phyloP scores from a whole-genome alignment of 2,797 vertebrate species.

The Margarornis squamiger region DNA sequence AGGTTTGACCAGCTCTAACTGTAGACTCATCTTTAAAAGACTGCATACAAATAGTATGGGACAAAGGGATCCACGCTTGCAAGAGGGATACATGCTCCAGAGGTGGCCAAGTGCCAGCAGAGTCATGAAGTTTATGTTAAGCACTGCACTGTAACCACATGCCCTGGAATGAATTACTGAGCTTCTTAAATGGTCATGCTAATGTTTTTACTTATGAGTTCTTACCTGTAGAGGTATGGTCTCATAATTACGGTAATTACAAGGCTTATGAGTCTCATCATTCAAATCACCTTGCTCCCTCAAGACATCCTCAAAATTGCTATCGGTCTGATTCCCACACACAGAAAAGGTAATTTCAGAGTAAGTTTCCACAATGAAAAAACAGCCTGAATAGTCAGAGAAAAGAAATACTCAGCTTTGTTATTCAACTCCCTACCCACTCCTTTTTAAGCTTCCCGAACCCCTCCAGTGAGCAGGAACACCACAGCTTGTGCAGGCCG shows the following conservation, averaged over 20 bases:
- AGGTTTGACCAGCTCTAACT: neutral
- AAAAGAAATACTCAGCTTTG: neutral
- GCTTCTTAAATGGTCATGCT: conserved; percentile 62
- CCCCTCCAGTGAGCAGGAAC: neutral
- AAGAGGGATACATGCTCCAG: neutral
- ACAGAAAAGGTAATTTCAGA: conserved; percentile 32
- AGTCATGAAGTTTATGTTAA: conserved; percentile 20
- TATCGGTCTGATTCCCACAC: conserved; percentile 48
- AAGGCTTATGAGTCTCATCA: conserved; percentile 63
- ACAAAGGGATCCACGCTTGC: neutral
- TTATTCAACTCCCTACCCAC: neutral
- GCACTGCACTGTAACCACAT: conserved; percentile 33
- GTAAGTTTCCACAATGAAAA: neutral
- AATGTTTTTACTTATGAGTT: conserved; percentile 69
- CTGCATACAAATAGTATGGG: neutral
- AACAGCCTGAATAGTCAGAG: neutral
- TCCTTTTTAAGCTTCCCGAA: rapidly evolving
- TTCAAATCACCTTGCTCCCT: conserved; percentile 57
- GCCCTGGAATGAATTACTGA: conserved; percentile 50
- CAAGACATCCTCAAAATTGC: conserved; percentile 64
- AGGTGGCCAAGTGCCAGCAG: neutral
- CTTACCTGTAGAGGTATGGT: conserved; percentile 63
- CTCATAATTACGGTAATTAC: conserved; percentile 73
- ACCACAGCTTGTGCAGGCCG: neutral
- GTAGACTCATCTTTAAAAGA: neutral